Evolutionary conservation across 64 coral and sea anemone genomes (phyloP), one percentile per base, ranked within the genome.

Genomic region (Pocillopora damicornis): DNA sequence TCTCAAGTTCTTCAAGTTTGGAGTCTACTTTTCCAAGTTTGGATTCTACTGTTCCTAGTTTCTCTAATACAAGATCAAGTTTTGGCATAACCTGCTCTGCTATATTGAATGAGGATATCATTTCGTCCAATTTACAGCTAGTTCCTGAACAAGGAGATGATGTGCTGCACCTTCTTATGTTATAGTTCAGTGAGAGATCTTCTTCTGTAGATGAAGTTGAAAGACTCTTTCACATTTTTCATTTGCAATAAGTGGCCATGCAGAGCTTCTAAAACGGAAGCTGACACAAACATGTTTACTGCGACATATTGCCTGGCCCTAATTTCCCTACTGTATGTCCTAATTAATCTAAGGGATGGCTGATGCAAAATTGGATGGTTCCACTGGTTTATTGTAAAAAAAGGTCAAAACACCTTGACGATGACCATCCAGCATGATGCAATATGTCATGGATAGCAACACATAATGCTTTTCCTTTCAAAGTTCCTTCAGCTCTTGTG

Each of bases 401-500:
- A 22, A 11, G n/a, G 71, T 74, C 71, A 74, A 74, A 26, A 26
- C 71, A 74, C 71, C 71, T 74, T 74, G 71, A 18, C 18, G 25
- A 74, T 34, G 71, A 74, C 71, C 71, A 74, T 1, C 71, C 71
- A 7, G 71, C 71, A 25, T 17, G 20, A 22, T 9, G 71, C 20
- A 3, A 12, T 22, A 25, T 74, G 20, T 74, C 71, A 74, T 74
- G 1, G 5, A 74, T 35, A 34, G 71, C 0, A 34, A 74, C 74
- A 75, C 36, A 36, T 11, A 0, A 26, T 35, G 74, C 36, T 35
- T 75, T 75, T 13, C 10, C 74, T 75, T 75, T 75, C 14, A 35
- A 75, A 14, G 74, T 75, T 14, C 10, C 74, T 15, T 26, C 36
- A 75, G 74, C 36, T 61, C 87, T 88, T 36, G 34, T 88, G 51